Base-by-base conservation (phyloP, 92 coral and sea anemone species). In the Parazoanthus darwini region DNA sequence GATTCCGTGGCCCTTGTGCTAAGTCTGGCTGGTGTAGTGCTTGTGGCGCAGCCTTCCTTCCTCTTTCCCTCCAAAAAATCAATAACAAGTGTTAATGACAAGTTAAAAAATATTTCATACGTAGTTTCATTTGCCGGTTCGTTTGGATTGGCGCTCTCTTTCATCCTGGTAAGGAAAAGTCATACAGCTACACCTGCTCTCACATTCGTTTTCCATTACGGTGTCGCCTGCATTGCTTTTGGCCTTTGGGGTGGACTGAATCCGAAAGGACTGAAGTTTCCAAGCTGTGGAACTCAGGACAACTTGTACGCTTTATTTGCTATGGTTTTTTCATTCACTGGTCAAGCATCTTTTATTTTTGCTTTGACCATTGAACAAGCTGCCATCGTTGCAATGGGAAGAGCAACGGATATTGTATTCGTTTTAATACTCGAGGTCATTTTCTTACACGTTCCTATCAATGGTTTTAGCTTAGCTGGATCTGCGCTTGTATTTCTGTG, bases 351-450 rank as follows among this genome's bases (percentile, higher is more conserved):
- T 59, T 23, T 67, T 65, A 58, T 87, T 36, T 91, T 89, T 73
- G 89, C 95, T 3, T 23, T 89, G 38, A 5, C 66, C 20, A 39
- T 86, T 74, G 95, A 93, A 67, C 91, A 87, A 44, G 95, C 95
- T 3, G 72, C 87, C 10, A 77, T 91, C 5, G 85, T 91, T 35
- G 82, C 95, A 6, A 82, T 93, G 51, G 89, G 87, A 25, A 90
- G 93, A 7, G 91, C 95, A 65, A 77, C 87, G 20, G 93, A 90
- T 38, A 91, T 93, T 77, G 92, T 79, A 0, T 74, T 88, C 15
- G 89, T 93, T 3, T 93, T 91, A 56, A 37, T 91, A 23, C 87
- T 93, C 16, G 93, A 93, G 78, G 67, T 93, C 48, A 43, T 79
- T 20, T 71, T 86, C 39, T 58, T 93, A 42, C 38, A 87, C 70